phyloP scores from a whole-genome alignment of 2,888 invertebrate species.

The Xiphydria camelus region DNA sequence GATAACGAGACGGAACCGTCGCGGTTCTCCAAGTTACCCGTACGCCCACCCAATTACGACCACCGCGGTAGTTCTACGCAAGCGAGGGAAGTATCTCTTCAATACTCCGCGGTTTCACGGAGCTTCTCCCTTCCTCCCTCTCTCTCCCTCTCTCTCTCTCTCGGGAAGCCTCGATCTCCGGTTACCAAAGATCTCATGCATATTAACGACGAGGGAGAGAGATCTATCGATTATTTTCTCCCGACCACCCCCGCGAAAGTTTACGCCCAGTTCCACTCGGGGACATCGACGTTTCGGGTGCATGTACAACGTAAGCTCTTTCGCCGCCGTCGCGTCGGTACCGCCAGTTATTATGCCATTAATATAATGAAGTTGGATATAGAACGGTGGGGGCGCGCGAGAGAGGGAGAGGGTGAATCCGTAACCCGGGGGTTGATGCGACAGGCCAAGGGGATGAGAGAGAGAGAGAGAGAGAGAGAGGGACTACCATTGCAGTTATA shows the following conservation, averaged over 20 bases:
- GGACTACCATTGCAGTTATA: neutral
- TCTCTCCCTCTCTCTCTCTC: slow-evolving; percentile 16
- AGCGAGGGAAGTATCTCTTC: no score
- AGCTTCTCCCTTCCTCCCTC: slow-evolving; percentile 10
- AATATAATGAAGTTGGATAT: slow-evolving; percentile 53
- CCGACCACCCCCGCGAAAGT: slow-evolving; percentile 5
- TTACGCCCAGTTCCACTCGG: slow-evolving; percentile 36
- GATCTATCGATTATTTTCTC: slow-evolving; percentile 48
- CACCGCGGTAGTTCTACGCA: no score
- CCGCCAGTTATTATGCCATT: slow-evolving; percentile 56
- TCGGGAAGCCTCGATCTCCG: slow-evolving; percentile 17
- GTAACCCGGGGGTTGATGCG: slow-evolving; percentile 14
- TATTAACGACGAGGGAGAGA: slow-evolving; percentile 54
- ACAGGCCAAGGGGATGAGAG: slow-evolving; percentile 7
- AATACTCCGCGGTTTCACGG: slow-evolving; percentile 21
- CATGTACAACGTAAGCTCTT: slow-evolving; percentile 49
- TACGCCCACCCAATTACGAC: slow-evolving; percentile 31
- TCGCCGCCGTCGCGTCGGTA: slow-evolving; percentile 43
- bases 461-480: slow-evolving; percentile 9
- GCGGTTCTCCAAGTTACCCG: no score
- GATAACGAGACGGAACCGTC: no score
- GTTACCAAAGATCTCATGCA: slow-evolving; percentile 48
- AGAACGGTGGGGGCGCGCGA: slow-evolving; percentile 22
- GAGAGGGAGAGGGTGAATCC: slow-evolving; percentile 6
- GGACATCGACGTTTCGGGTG: slow-evolving; percentile 40